Base-by-base conservation (phyloP, 2,888 invertebrate species). In the Pterostichus madidus region DNA sequence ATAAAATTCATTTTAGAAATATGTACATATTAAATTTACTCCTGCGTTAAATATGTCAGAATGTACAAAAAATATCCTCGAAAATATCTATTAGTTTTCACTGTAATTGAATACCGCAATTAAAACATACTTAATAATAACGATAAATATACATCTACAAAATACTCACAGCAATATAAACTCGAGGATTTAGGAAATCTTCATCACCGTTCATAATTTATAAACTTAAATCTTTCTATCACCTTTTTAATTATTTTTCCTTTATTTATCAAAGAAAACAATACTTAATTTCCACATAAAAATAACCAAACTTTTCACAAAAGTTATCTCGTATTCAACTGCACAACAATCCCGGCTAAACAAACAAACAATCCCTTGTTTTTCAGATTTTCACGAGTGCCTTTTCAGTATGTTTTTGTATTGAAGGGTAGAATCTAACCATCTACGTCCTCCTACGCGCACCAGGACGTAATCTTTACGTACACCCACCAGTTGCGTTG, bases 401-500 rank as follows among this genome's bases (percentile, higher is more conserved):
- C 8, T 15, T 35, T 39, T 15, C 64, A 64, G 35, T 71, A 44
- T 44, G 68, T 71, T 71, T 71, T 71, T 15, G 44, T 5, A 15
- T n/a, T 13, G 24, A 71, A 71, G 68, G 17, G 44, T 44, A 39
- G 31, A 61, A 31, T 64, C 7, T 71, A n/a, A 44, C 44, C 17
- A 44, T 71, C 44, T 44, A 71, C 17, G 44, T 39, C 68, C 5
- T 39, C 44, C 68, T 31, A 71, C 68, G 68, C 68, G 17, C 39
- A 71, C 24, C 44, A 44, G 68, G 46, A 15, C 17, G 39, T 44
- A 71, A 71, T 71, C 68, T 71, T 71, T 71, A 15, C 24, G 39
- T 71, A 39, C 68, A 39, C 75, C 75, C 75, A 75, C 75, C 32
- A 75, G 75, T 75, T 75, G 75, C 75, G 75, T 24, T 32, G 24